These are phyloP conservation scores for Dysmachus trigonus DNA, from an alignment of 2,888 invertebrate species.

Conservation along the genomic window DNA sequence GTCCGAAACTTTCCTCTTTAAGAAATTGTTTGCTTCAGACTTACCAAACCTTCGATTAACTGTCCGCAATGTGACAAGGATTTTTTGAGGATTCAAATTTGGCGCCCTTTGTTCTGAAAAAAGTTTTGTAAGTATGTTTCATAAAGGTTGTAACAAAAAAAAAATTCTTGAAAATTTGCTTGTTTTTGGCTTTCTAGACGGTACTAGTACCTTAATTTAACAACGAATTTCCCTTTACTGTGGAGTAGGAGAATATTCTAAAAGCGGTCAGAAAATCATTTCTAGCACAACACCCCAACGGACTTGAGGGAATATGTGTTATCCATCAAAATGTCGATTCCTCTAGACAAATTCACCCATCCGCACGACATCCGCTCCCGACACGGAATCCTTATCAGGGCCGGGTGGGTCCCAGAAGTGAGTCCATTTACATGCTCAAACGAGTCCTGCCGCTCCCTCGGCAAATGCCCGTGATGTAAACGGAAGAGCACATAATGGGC, in stretches of 20 bases:
- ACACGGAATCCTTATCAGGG: slow-evolving; percentile 36
- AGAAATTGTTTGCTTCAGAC: no score
- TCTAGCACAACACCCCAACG: background rate
- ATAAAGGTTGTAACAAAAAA: no score
- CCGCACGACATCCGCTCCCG: background rate
- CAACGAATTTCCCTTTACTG: background rate
- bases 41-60: no score
- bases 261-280: background rate
- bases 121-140: no score
- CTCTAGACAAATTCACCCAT: slow-evolving; percentile 24
- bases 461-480: slow-evolving; percentile 39
- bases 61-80: no score
- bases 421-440: slow-evolving; percentile 48
- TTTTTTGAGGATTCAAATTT: no score
- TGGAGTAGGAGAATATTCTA: no score
- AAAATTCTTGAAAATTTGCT: no score
- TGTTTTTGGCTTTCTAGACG: no score
- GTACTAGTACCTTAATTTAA: no score
- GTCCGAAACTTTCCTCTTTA: no score
- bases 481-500: slow-evolving; percentile 48
- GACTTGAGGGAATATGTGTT: slow-evolving; percentile 14
- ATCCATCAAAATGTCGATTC: slow-evolving; percentile 37
- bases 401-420: slow-evolving; percentile 33
- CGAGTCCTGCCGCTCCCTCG: slow-evolving; percentile 40
- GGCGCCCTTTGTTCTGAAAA: no score